A percentile compares a stretch with the other conserved stretches of the same genome.
Conservation (phyloP, 1,140 invertebrate genomes). For the Sycophila sp. region DNA sequence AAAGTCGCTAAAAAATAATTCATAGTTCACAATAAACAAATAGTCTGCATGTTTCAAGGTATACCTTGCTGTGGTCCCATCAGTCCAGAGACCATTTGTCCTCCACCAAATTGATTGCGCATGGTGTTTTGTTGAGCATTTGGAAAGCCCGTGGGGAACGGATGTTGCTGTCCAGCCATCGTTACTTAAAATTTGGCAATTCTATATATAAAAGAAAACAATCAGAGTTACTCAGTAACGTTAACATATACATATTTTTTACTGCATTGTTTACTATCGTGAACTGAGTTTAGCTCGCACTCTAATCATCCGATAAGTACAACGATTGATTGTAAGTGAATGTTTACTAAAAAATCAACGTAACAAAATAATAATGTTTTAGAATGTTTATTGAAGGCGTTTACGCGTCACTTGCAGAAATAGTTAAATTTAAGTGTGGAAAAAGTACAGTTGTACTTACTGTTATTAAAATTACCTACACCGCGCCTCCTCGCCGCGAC, state of each 20-base stretch:
- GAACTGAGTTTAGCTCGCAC: too few species aligned
- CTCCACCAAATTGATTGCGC: constrained; percentile 68
- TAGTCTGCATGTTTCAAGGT: neutral
- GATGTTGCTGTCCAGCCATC: constrained; percentile 71
- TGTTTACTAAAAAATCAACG: neutral
- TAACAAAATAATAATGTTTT: neutral
- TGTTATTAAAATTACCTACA: neutral
- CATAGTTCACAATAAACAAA: neutral
- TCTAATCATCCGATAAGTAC: neutral
- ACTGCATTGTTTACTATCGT: too few species aligned
- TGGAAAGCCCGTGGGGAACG: constrained; percentile 69
- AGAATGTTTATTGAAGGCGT: neutral
- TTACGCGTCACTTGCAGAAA: neutral
- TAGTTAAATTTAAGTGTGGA: too few species aligned
- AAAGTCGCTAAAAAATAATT: too few species aligned
- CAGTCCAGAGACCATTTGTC: constrained; percentile 67
- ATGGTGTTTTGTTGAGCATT: constrained; percentile 67
- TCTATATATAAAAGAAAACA: neutral
- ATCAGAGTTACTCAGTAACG: neutral
- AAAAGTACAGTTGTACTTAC: constrained; percentile 1
- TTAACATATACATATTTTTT: neutral
- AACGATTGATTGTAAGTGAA: neutral
- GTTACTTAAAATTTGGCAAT: constrained; percentile 21
- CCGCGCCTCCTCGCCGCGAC: neutral
- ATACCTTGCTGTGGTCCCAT: constrained; percentile 67